Evolutionary conservation across 2,113 vertebrate genomes (phyloP).

Genomic region (Ornithorhynchus anatinus): DNA sequence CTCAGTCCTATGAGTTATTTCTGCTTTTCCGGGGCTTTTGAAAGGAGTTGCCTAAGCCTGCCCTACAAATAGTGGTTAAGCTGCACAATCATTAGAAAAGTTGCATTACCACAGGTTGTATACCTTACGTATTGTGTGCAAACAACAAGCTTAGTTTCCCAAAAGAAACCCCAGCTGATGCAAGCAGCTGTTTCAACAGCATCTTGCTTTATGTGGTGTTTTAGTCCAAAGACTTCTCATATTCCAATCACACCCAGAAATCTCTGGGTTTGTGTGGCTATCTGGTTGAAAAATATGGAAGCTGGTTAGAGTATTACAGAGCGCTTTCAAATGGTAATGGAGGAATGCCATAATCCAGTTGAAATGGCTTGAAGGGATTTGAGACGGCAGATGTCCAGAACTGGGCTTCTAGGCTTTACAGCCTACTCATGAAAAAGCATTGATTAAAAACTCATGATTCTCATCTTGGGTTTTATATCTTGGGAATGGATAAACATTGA

Average conservation of each 20-base stretch:
- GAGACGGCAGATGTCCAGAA: no score
- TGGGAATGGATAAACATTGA: no score
- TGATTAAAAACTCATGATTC: no score
- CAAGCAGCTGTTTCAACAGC: background rate
- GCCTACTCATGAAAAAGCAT: no score
- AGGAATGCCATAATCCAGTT: background rate
- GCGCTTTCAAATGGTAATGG: background rate
- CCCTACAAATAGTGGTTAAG: background rate
- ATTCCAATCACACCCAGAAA: background rate
- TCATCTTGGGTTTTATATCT: no score
- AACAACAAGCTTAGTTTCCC: background rate
- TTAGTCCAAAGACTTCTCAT: background rate
- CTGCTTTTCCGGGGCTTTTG: constrained; percentile 6
- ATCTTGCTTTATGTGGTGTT: background rate
- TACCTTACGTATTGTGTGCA: background rate
- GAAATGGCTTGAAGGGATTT: background rate
- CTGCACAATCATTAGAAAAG: background rate
- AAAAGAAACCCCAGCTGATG: background rate
- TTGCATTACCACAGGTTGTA: background rate
- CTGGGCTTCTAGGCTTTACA: no score
- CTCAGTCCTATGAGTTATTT: no score
- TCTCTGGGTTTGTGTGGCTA: background rate
- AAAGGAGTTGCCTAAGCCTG: background rate
- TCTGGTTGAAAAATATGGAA: background rate
- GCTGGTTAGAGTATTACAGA: no score